Percentiles rank a stretch among this genome's conserved stretches.
Evolutionary conservation across 2,113 vertebrate species (phyloP).

Genomic region (Perognathus longimembris): DNA sequence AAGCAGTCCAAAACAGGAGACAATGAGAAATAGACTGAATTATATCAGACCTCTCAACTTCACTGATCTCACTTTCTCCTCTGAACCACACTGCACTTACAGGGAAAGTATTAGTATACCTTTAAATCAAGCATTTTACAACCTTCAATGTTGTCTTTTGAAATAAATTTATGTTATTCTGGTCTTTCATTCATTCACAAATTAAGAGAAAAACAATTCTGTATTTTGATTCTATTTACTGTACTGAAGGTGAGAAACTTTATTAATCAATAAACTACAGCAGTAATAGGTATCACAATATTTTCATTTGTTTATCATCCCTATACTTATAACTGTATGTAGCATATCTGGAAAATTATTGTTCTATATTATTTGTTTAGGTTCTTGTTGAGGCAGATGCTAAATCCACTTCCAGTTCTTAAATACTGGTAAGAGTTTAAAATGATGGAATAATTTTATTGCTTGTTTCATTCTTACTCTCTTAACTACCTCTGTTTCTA

Average conservation of each 20-base stretch:
- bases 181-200: neutral
- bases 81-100: neutral
- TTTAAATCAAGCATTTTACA: neutral
- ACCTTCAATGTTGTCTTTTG: neutral
- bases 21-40: too few species aligned
- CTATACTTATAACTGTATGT: neutral
- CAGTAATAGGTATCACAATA: neutral
- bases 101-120: neutral
- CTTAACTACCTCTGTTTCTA: neutral
- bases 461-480: neutral
- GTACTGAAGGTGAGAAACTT: neutral
- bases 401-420: neutral
- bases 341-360: slow-evolving; percentile 1
- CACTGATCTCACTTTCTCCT: neutral
- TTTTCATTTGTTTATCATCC: neutral
- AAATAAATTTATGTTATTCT: neutral
- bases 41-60: too few species aligned
- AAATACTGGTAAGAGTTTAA: neutral
- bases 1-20: neutral
- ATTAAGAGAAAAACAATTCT: neutral
- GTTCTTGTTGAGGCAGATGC: neutral
- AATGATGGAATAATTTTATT: neutral
- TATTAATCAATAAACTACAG: neutral
- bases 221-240: neutral
- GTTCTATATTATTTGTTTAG: neutral